Percentiles rank a stretch among this genome's conserved stretches.
phyloP scores from a whole-genome alignment of 1,140 invertebrate species.

The Cephus cinctus region DNA sequence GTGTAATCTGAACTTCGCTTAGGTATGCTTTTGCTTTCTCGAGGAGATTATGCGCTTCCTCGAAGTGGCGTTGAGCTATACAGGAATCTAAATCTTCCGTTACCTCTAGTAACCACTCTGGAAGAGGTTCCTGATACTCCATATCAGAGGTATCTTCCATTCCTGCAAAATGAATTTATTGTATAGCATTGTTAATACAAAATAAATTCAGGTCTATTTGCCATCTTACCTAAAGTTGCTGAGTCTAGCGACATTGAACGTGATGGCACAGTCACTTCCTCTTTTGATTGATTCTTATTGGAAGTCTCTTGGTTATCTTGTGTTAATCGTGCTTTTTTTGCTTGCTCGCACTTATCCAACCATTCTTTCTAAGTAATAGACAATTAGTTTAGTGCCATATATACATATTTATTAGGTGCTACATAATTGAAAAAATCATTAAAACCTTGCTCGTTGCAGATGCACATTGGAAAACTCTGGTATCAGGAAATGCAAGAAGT shows the following conservation, averaged over 20 bases:
- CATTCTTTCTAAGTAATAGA: constrained; percentile 75
- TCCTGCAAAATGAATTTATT: constrained; percentile 32
- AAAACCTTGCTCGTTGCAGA: constrained; percentile 75
- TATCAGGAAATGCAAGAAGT: constrained; percentile 90
- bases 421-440: constrained; percentile 4
- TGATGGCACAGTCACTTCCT: constrained; percentile 29
- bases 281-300: constrained; percentile 27
- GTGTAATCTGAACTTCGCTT: constrained; percentile 43
- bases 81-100: constrained; percentile 95
- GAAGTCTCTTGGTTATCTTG: constrained; percentile 55
- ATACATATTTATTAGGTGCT: not conserved
- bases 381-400: not conserved
- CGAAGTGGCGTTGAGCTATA: constrained; percentile 96
- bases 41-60: constrained; percentile 87
- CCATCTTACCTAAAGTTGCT: constrained; percentile 34
- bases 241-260: constrained; percentile 46
- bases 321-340: constrained; percentile 80
- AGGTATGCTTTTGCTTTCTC: constrained; percentile 69
- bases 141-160: constrained; percentile 57
- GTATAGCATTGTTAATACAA: constrained; percentile 9
- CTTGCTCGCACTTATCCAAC: constrained; percentile 90
- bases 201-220: constrained; percentile 4
- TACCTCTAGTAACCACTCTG: constrained; percentile 90
- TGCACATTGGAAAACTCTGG: constrained; percentile 88
- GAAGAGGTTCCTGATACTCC: constrained; percentile 60